Evolutionary conservation across 1,140 invertebrate genomes (phyloP).

Genomic region (Tetraneura akinire): DNA sequence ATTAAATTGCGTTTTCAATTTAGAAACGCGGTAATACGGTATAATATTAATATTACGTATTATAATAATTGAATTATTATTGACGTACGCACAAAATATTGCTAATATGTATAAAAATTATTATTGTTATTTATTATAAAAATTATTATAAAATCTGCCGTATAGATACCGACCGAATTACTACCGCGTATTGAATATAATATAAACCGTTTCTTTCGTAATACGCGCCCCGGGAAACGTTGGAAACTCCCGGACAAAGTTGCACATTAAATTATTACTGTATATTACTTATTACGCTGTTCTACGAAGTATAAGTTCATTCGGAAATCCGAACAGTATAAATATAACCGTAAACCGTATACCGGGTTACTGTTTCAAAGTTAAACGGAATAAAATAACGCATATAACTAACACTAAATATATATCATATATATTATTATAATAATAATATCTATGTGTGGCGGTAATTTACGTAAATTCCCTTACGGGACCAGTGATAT

Average conservation of each 20-base stretch:
- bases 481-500: background rate
- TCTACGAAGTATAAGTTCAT: background rate
- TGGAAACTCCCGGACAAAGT: background rate
- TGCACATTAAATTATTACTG: conserved; percentile 5
- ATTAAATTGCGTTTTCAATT: too few species aligned
- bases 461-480: conserved; percentile 15
- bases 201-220: background rate
- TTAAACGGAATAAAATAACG: background rate
- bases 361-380: background rate
- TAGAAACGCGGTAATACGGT: too few species aligned
- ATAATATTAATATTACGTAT: too few species aligned
- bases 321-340: background rate
- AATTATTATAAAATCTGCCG: too few species aligned
- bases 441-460: too few species aligned
- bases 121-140: too few species aligned
- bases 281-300: background rate
- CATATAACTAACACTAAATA: background rate
- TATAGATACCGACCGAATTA: too few species aligned
- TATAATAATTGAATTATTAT: too few species aligned
- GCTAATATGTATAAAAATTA: too few species aligned
- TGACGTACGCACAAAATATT: too few species aligned
- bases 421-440: too few species aligned
- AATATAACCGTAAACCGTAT: background rate
- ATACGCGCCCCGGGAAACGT: background rate
- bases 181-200: too few species aligned